These are phyloP conservation scores for Pandemis corylana DNA, from an alignment of 2,888 invertebrate genomes.

Conservation along the genomic window DNA sequence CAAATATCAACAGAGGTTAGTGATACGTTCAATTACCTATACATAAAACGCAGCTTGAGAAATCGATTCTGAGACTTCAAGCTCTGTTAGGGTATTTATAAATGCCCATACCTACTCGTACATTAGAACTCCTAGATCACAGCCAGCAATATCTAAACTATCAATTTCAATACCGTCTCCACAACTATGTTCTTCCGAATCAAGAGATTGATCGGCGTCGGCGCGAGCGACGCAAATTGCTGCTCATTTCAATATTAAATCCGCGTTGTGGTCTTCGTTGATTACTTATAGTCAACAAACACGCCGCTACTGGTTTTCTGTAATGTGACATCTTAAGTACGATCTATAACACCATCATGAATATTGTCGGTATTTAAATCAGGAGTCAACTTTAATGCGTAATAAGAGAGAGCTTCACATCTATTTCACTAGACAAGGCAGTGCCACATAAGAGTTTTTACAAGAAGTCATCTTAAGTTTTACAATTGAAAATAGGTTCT, in stretches of 20 bases:
- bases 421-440: too few relatives aligned
- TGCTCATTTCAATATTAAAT: slow-evolving; percentile 75
- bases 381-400: not conserved
- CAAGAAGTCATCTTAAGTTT: too few relatives aligned
- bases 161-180: slow-evolving; percentile 10
- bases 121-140: not conserved
- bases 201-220: slow-evolving; percentile 72
- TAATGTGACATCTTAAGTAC: slow-evolving; percentile 21
- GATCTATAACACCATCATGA: slow-evolving; percentile 6
- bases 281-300: not conserved
- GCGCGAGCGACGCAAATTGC: slow-evolving; percentile 73
- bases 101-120: too few relatives aligned
- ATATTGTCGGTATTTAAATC: not conserved
- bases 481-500: too few relatives aligned
- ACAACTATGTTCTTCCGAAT: slow-evolving; percentile 51
- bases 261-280: slow-evolving; percentile 28
- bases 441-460: too few relatives aligned
- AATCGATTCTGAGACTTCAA: too few relatives aligned
- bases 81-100: too few relatives aligned
- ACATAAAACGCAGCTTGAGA: too few relatives aligned
- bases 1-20: too few relatives aligned
- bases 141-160: not conserved
- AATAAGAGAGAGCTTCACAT: not conserved
- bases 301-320: slow-evolving; percentile 17
- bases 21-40: too few relatives aligned